Conservation (phyloP, 2,888 invertebrate species). For the Chalcis sispes region DNA sequence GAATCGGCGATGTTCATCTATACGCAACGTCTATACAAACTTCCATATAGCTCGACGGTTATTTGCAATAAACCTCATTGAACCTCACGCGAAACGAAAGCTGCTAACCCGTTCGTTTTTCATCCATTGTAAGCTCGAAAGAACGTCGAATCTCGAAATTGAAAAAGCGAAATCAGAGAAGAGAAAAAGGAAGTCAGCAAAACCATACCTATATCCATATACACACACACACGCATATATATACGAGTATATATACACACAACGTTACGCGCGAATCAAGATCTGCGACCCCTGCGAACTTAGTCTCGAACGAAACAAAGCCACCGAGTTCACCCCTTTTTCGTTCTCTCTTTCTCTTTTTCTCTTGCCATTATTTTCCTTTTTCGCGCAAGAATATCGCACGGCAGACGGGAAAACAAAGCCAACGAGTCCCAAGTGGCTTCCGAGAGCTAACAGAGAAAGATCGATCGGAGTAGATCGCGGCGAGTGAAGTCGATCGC, state of each 20-base stretch:
- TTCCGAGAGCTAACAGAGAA: background rate
- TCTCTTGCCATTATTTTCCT: slow-evolving; percentile 26
- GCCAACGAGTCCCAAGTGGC: too few species aligned
- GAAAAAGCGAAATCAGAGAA: slow-evolving; percentile 30
- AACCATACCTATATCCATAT: too few species aligned
- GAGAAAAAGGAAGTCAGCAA: background rate
- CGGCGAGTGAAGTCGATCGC: too few species aligned
- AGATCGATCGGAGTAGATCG: slow-evolving; percentile 27
- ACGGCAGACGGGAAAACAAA: background rate
- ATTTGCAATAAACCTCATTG: background rate
- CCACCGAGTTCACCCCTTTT: slow-evolving; percentile 1
- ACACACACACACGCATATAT: too few species aligned
- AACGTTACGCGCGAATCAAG: slow-evolving; percentile 28
- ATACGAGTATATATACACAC: too few species aligned
- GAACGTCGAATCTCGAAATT: slow-evolving; percentile 34
- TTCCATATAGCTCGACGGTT: background rate
- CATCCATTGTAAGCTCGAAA: background rate
- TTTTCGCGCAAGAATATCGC: slow-evolving; percentile 28
- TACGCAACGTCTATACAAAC: background rate
- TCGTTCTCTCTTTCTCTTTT: background rate
- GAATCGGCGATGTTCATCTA: background rate
- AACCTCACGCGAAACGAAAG: background rate
- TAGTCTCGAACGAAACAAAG: background rate
- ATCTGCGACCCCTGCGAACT: slow-evolving; percentile 38
- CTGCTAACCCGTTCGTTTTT: slow-evolving; percentile 31